Conservation (phyloP, 2,888 invertebrate genomes). For the Atrina japonica region DNA sequence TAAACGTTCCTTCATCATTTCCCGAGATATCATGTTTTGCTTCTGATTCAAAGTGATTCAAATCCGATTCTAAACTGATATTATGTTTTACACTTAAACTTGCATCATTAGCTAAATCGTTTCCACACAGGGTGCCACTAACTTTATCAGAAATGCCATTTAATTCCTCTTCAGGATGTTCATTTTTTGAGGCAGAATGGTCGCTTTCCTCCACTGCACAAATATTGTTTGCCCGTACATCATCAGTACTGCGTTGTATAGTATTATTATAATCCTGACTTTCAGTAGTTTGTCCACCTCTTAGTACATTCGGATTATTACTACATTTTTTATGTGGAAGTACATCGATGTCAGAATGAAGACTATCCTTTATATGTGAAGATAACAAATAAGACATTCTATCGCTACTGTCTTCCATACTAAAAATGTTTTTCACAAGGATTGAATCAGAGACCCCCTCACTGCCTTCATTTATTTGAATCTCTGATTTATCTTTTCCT, state of each 20-base stretch:
- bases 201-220: constrained; percentile 3
- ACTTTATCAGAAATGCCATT: neutral
- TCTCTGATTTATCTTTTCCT: constrained; percentile 37
- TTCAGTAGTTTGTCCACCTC: too few species aligned
- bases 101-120: neutral
- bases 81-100: constrained; percentile 8
- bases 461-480: constrained; percentile 36
- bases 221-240: too few species aligned
- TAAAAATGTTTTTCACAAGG: constrained; percentile 19
- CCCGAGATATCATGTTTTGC: too few species aligned
- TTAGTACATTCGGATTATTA: too few species aligned
- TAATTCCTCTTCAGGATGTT: constrained; percentile 6
- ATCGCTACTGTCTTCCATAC: constrained; percentile 14
- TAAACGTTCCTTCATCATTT: neutral
- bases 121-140: neutral
- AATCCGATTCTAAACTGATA: neutral
- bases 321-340: too few species aligned
- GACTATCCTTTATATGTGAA: constrained; percentile 9
- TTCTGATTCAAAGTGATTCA: neutral
- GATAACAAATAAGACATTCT: constrained; percentile 26
- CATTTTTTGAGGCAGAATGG: neutral
- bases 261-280: too few species aligned
- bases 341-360: neutral
- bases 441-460: constrained; percentile 17
- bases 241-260: too few species aligned